These are phyloP conservation scores for Nestor notabilis DNA, from an alignment of 2,113 vertebrate species.

Conservation along the genomic window DNA sequence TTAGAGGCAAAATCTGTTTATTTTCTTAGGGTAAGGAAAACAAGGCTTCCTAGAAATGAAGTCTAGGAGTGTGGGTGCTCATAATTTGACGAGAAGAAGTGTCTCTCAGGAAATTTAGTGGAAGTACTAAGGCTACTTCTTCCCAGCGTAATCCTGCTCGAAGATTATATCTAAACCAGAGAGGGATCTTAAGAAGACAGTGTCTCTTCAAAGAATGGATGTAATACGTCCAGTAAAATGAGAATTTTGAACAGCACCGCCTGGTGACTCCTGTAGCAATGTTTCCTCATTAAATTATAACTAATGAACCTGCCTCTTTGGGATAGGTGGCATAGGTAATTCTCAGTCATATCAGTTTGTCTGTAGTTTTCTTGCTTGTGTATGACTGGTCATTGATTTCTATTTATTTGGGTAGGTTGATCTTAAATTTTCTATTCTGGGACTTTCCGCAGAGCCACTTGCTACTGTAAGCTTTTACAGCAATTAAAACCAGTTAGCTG, in stretches of 20 bases:
- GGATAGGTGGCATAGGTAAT: background rate
- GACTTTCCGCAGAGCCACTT: background rate
- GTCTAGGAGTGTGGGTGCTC: background rate
- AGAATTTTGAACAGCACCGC: slow-evolving; percentile 11
- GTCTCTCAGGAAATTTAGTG: background rate
- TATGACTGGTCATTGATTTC: background rate
- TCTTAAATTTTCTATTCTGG: background rate
- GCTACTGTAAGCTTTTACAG: background rate
- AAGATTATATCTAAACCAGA: background rate
- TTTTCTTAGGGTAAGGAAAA: background rate
- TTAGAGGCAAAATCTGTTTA: background rate
- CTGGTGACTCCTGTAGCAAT: background rate
- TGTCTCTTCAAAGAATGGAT: background rate
- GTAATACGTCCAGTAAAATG: background rate
- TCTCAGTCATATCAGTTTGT: background rate
- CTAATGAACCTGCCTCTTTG: background rate
- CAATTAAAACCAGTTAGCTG: background rate
- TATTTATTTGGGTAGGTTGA: background rate
- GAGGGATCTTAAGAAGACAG: background rate
- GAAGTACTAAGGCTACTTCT: background rate
- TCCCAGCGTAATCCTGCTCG: background rate
- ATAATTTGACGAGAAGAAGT: background rate
- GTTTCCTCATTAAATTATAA: background rate
- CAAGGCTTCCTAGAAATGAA: background rate
- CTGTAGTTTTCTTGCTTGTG: background rate